A percentile compares a stretch with the other conserved stretches of the same genome.
These are phyloP conservation scores for Neodiprion pinetum DNA, from an alignment of 1,140 invertebrate species.

Conservation along the genomic window DNA sequence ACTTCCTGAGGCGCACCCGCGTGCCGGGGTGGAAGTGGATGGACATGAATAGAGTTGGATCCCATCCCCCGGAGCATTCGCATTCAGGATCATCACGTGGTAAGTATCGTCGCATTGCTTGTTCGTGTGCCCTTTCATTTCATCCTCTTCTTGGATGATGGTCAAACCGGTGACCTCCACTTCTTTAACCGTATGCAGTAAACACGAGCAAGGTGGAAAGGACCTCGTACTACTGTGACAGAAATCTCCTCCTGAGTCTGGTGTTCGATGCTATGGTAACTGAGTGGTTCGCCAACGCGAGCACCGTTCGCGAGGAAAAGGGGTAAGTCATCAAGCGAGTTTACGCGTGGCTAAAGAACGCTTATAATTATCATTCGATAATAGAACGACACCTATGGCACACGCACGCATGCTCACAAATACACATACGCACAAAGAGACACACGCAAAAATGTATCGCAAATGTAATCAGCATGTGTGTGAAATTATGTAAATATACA, in stretches of 20 bases:
- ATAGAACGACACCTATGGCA: too few species aligned
- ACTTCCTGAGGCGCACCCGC: slow-evolving; percentile 78
- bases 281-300: slow-evolving; percentile 80
- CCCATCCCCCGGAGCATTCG: slow-evolving; percentile 64
- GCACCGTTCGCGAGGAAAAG: slow-evolving; percentile 73
- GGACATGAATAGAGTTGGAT: slow-evolving; percentile 62
- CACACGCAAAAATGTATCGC: too few species aligned
- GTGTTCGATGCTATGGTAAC: slow-evolving; percentile 89
- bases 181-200: slow-evolving; percentile 49
- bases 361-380: too few species aligned
- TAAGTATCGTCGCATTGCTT: slow-evolving; percentile 22
- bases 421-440: too few species aligned
- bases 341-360: too few species aligned
- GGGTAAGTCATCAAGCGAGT: slow-evolving; percentile 60
- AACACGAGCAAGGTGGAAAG: slow-evolving; percentile 65
- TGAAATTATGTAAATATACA: too few species aligned
- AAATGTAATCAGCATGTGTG: too few species aligned
- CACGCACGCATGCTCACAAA: too few species aligned
- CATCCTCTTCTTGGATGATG: slow-evolving; percentile 43
- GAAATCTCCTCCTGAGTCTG: slow-evolving; percentile 81
- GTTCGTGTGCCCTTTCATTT: slow-evolving; percentile 12
- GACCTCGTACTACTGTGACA: slow-evolving; percentile 76
- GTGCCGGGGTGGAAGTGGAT: slow-evolving; percentile 80
- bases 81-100: slow-evolving; percentile 38
- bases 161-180: slow-evolving; percentile 30